These are phyloP conservation scores for Aegithalos caudatus DNA, from an alignment of 2,113 vertebrate species.

Conservation along the genomic window DNA sequence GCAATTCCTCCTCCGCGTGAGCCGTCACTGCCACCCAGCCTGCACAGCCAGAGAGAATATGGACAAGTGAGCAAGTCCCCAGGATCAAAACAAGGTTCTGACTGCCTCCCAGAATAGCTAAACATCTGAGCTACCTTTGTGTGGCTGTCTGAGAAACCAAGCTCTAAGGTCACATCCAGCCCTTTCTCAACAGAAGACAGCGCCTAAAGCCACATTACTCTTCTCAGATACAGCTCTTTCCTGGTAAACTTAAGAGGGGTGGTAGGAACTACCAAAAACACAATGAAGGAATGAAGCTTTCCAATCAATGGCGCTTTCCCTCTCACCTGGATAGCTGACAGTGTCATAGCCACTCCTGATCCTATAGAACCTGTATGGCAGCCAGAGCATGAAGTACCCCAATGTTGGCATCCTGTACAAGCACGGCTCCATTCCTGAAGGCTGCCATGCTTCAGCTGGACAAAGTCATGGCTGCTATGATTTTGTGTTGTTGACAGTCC, in stretches of 20 bases:
- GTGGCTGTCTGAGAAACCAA: background rate
- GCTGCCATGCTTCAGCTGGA: background rate
- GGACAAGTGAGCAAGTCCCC: background rate
- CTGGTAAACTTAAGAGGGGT: background rate
- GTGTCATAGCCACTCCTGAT: background rate
- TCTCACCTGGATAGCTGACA: background rate
- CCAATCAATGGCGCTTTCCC: background rate
- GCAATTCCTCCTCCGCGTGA: constrained; percentile 57
- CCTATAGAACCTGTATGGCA: background rate
- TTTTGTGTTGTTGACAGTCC: background rate
- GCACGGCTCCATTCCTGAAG: background rate
- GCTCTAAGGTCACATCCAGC: background rate
- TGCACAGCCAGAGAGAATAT: background rate
- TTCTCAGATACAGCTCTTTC: background rate
- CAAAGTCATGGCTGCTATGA: background rate
- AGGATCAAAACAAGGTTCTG: background rate
- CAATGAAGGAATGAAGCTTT: background rate
- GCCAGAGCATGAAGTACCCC: background rate
- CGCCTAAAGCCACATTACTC: background rate
- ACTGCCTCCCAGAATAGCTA: background rate
- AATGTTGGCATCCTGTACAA: background rate
- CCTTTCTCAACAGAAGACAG: background rate
- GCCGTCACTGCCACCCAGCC: constrained; percentile 92
- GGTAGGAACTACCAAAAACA: background rate
- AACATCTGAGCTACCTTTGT: background rate